Base-by-base conservation (phyloP, 1,140 invertebrate species). In the Galleria mellonella region DNA sequence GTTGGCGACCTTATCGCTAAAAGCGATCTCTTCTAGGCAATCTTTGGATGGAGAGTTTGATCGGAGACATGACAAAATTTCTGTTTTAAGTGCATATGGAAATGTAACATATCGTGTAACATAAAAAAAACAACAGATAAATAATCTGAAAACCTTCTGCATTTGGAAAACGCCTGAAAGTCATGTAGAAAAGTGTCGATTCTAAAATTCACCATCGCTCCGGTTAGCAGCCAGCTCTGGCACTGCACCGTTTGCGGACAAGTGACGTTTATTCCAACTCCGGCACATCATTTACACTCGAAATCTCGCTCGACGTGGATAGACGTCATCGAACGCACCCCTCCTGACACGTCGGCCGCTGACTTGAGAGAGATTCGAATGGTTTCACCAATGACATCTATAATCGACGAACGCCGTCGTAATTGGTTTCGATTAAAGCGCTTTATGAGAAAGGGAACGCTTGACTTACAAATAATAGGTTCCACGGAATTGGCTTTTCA, bases 231-330 rank as follows among this genome's bases (percentile, higher is more conserved):
- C 17, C 6, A 2, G 17, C 17, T 23, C 2, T 23, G 17, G 6
- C 17, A 23, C 17, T 23, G 17, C 17, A 23, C 2, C 17, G 17
- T 3, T 23, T 23, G 17, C 6, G 17, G 17, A 23, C 17, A 29
- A 48, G 23, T 52, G 49, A 52, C 47, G 49, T 55, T 54, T 53
- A 55, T 53, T 47, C 43, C 39, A 27, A 23, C 27, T 47, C 33
- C 15, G 47, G 51, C 43, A 57, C 57, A 65, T 65, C 62, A 58
- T 61, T 61, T 55, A 52, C 62, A 55, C 57, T 53, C 37, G 50
- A 49, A 33, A 2, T 2, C 17, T 23, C 17, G 17, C 2, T 23
- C 17, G 17, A 23, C 17, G 17, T 3, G 2, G 17, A 23, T 23
- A 23, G 32, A 46, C 33, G 46, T 13, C 12, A 28, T 32, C 39